Conservation (phyloP, 2,797 vertebrate species). For the Triplophysa bombifrons region DNA sequence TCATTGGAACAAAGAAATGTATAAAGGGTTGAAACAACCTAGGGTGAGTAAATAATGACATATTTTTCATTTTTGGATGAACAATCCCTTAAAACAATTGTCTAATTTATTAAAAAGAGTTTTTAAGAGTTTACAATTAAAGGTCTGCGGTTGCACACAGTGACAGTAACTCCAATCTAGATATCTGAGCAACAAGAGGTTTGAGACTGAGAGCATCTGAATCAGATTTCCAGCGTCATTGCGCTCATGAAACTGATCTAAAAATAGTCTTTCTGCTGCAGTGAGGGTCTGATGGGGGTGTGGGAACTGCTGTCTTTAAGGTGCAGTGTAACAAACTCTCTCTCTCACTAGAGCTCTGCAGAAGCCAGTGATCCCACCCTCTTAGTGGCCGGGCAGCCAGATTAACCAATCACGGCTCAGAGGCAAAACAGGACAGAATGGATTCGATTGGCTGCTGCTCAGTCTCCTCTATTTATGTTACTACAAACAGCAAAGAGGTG, state of each 20-base stretch:
- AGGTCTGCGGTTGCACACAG: constrained; percentile 4
- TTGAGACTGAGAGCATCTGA: constrained; percentile 28
- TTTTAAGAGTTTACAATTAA: background rate
- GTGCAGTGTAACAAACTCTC: constrained; percentile 53
- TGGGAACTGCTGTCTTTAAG: constrained; percentile 51
- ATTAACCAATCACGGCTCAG: constrained; percentile 61
- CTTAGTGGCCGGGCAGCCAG: constrained; percentile 40
- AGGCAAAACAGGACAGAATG: constrained; percentile 47
- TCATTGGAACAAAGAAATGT: too few species aligned
- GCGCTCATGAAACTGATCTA: constrained; percentile 51
- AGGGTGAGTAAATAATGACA: too few species aligned
- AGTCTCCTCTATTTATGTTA: constrained; percentile 41
- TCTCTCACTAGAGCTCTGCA: constrained; percentile 31
- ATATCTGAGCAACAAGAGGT: constrained; percentile 7
- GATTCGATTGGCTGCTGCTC: constrained; percentile 46
- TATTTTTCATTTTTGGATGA: too few species aligned
- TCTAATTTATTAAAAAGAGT: too few species aligned
- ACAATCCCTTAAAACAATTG: too few species aligned
- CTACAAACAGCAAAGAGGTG: constrained; percentile 11
- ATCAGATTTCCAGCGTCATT: constrained; percentile 46
- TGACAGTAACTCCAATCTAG: background rate
- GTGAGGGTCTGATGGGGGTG: constrained; percentile 50
- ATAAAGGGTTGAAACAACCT: too few species aligned
- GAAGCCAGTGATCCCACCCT: constrained; percentile 31
- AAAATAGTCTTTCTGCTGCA: constrained; percentile 61